Base-by-base conservation (phyloP, 2,888 invertebrate species). In the Ptycholaimellus sp. region DNA sequence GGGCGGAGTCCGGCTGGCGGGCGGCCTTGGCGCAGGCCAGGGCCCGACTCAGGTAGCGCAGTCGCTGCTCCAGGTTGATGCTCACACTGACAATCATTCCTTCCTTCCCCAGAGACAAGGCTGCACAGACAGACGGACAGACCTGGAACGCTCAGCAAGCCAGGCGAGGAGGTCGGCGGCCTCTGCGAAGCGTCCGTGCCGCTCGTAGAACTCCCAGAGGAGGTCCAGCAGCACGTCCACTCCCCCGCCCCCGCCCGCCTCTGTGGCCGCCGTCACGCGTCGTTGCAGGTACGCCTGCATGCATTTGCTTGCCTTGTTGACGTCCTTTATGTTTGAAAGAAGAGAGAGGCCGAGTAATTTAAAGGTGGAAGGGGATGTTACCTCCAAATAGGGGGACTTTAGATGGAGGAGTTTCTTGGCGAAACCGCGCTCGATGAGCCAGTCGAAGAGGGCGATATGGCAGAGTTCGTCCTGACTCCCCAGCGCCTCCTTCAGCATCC, bases 151-250 rank as follows among this genome's bases (percentile, higher is more conserved):
- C 17, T 74, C 76, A 3, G 93, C 82, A 41, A 93, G 68, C 49
- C 74, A 74, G 46, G 79, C 75, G 2, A 93, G 66, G 45, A 90
- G 78, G 51, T 76, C 72, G 0, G 93, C 85, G 2, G 93, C 93
- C 9, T 80, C 76, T 2, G 76, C 71, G 56, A 83, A 90, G 58
- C 87, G 81, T 21, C 76, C 75, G 52, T 74, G 75, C 57, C 76
- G 76, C 60, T 93, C 87, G 53, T 90, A 83, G 58, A 78, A 85
- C 61, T 82, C 82, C 90, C 93, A 93, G 38, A 93, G 63, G 44
- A 93, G 64, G 58, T 87, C 81, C 44, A 76, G 13, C 14, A 5
- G 33, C 16, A 27, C 18, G 27, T 9, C 28, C 25, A 5, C 7
- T 21, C 25, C 25, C 9, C 35, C 9, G 11, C 13, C 25, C 9